Percentiles rank a stretch among this genome's conserved stretches.
phyloP scores from a whole-genome alignment of 2,113 vertebrate species.

The Sturnus vulgaris region DNA sequence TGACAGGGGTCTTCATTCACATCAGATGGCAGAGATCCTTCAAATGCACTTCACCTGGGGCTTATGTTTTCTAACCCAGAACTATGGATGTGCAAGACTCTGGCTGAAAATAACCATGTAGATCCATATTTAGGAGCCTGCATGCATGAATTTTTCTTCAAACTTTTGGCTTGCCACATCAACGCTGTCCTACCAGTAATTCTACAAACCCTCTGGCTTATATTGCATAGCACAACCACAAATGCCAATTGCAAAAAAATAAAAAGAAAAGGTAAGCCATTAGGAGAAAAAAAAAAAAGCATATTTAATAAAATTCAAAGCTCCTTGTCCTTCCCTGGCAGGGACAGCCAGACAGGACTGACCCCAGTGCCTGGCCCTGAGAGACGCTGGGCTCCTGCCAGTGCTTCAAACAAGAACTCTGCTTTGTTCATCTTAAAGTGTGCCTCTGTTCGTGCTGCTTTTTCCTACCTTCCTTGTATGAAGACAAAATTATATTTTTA shows the following conservation, averaged over 20 bases:
- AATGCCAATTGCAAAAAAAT: not conserved
- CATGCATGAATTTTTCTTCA: slow-evolving; percentile 53
- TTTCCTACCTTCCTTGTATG: not conserved
- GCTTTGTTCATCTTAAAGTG: not conserved
- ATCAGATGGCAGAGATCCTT: slow-evolving; percentile 6
- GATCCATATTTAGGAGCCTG: slow-evolving; percentile 63
- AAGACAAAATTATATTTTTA: not conserved
- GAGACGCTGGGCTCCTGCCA: not conserved
- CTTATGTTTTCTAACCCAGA: slow-evolving; percentile 57
- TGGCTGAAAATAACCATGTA: slow-evolving; percentile 54
- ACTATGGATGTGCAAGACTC: slow-evolving; percentile 59
- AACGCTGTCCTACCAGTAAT: slow-evolving; percentile 34
- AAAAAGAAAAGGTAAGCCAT: not conserved
- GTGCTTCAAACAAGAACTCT: not conserved
- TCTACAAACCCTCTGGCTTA: slow-evolving; percentile 54
- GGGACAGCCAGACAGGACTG: not conserved
- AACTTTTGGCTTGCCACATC: slow-evolving; percentile 58
- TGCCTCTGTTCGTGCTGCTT: not conserved
- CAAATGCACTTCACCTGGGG: slow-evolving; percentile 45
- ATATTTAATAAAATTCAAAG: not conserved
- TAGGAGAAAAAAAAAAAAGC: not conserved
- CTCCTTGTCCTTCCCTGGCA: not conserved
- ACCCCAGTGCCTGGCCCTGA: not conserved
- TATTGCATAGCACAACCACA: slow-evolving; percentile 7
- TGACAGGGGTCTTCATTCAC: slow-evolving; percentile 29